Evolutionary conservation across 2,113 vertebrate genomes (phyloP), one percentile per base, ranked within the genome.

Genomic region (Hippocampus guttulatus): DNA sequence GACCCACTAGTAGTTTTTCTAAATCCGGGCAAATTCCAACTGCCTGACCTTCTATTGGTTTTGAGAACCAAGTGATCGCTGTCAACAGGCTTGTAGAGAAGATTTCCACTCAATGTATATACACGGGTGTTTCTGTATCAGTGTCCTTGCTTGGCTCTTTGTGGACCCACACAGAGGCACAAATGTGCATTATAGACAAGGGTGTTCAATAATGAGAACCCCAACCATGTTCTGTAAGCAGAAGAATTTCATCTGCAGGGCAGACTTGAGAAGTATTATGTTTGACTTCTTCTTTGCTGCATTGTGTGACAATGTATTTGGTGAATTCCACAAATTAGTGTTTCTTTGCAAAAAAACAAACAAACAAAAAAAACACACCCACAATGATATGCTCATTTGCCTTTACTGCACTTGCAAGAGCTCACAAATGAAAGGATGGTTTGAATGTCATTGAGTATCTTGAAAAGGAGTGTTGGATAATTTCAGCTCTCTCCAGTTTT

Each of bases 121-220:
- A 74, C 75, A 74, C 82, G 79, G 76, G 78, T 82, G 73, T 88
- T 64, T 89, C 66, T 88, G 81, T 88, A 63, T 87, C 73, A 41
- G 70, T 88, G 85, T 87, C 74, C 85, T 81, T 89, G 71, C 68
- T 81, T 70, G 78, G 82, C 69, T 88, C 81, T 84, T 77, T 82
- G 81, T 78, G 77, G 54, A 43, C 40, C 16, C 33, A 64, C 78
- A 62, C 61, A 45, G 71, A 79, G 67, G 76, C 69, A 76, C 70
- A 64, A 76, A 68, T 54, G 61, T 82, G 77, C 82, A 55, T 70
- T 66, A 74, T 84, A 76, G 77, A 80, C 74, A 67, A 65, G 75
- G 79, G 63, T 68, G 78, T 74, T 43, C 16, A 15, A 60, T 16
- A 69, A 62, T 73, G 60, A 68, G 49, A 74, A 54, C 45, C 40